Conservation (phyloP, 2,797 vertebrate genomes). For the Dicrostonyx torquatus region DNA sequence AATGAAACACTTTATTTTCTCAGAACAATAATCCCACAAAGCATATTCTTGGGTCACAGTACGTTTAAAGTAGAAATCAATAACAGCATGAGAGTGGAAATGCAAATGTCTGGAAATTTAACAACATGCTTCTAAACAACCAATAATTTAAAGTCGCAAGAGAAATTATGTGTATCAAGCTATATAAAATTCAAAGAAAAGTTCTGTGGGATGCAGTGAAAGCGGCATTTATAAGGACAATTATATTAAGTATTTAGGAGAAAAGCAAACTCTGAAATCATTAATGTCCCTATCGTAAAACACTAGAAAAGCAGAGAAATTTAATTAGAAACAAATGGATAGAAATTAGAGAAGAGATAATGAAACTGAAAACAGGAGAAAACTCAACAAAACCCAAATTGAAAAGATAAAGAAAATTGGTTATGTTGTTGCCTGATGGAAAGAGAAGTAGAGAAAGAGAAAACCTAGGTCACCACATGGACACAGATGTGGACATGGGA, state of each 20-base stretch:
- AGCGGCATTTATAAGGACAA: not conserved
- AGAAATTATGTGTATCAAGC: conserved; percentile 41
- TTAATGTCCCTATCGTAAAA: not conserved
- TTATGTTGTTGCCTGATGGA: not conserved
- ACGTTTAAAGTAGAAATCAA: conserved; percentile 14
- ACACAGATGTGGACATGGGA: not conserved
- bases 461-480: not conserved
- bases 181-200: conserved; percentile 23
- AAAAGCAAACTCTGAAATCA: not conserved
- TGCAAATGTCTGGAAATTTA: conserved; percentile 6
- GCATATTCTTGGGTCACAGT: not conserved
- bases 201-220: not conserved
- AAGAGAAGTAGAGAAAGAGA: not conserved
- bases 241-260: not conserved
- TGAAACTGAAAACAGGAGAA: not conserved
- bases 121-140: conserved; percentile 27
- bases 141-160: not conserved
- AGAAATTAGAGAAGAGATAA: conserved; percentile 11
- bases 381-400: not conserved
- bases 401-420: conserved; percentile 10
- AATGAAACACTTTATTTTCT: not conserved
- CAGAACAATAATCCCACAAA: conserved; percentile 20
- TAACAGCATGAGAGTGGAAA: conserved; percentile 3
- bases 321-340: conserved; percentile 9
- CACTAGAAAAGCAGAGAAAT: not conserved